Conservation (phyloP, 2,113 vertebrate genomes). For the Entomyzon cyanotis region DNA sequence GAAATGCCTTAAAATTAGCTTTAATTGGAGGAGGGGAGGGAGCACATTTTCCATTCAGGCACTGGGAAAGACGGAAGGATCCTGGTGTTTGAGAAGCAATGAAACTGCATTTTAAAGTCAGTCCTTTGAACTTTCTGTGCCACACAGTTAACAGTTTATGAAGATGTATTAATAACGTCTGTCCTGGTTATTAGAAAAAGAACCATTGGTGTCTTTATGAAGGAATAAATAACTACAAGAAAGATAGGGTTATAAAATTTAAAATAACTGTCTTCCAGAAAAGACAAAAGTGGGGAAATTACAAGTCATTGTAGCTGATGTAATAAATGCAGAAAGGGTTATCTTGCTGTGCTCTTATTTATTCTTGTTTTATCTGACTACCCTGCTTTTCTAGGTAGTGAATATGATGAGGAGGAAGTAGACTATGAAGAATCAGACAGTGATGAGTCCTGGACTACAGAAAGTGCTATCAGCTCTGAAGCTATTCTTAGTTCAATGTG, state of each 20-base stretch:
- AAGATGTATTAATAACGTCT: conserved; percentile 18
- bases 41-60: conserved; percentile 5
- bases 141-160: background rate
- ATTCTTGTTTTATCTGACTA: background rate
- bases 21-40: background rate
- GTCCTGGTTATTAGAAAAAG: conserved; percentile 22
- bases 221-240: background rate
- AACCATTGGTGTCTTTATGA: background rate
- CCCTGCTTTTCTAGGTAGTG: conserved; percentile 81
- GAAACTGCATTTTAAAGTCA: conserved; percentile 37
- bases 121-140: conserved; percentile 27
- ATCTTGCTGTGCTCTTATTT: background rate
- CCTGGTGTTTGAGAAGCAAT: conserved; percentile 29
- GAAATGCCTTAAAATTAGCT: conserved; percentile 65
- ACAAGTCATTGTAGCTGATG: background rate
- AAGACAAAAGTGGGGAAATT: conserved; percentile 20
- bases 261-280: conserved; percentile 1
- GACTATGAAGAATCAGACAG: conserved; percentile 98
- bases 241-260: conserved; percentile 30
- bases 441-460: conserved; percentile 97
- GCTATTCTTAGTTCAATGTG: conserved; percentile 98
- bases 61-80: background rate
- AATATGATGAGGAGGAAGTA: conserved; percentile 96
- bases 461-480: conserved; percentile 98
- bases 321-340: conserved; percentile 37